phyloP scores from a whole-genome alignment of 2,797 vertebrate genomes.

The Picus viridis region DNA sequence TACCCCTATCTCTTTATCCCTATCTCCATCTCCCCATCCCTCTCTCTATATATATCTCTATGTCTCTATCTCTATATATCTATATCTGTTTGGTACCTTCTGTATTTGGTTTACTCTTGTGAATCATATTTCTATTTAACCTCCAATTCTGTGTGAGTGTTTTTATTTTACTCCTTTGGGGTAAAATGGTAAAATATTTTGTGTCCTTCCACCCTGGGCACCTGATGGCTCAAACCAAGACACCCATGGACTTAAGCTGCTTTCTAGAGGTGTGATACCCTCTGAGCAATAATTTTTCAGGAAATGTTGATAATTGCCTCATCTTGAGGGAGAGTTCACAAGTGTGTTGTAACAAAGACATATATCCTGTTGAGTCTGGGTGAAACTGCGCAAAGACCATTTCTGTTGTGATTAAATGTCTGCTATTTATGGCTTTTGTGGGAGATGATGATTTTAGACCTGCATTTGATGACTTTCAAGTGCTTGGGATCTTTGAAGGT shows the following conservation, averaged over 20 bases:
- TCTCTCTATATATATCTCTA: too few relatives aligned
- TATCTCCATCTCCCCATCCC: too few relatives aligned
- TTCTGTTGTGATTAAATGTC: background rate
- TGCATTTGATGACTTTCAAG: background rate
- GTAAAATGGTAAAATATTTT: too few relatives aligned
- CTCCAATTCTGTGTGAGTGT: too few relatives aligned
- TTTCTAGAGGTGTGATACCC: background rate
- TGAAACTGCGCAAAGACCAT: background rate
- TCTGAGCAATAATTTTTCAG: background rate
- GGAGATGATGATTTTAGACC: background rate
- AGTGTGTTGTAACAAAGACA: slow-evolving; percentile 1
- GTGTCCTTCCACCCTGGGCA: too few relatives aligned
- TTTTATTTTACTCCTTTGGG: too few relatives aligned
- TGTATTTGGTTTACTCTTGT: too few relatives aligned
- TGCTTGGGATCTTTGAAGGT: slow-evolving; percentile 8
- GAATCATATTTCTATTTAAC: too few relatives aligned
- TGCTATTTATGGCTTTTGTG: slow-evolving; percentile 17
- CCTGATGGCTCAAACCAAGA: too few relatives aligned
- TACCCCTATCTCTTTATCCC: too few relatives aligned
- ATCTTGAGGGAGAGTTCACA: background rate
- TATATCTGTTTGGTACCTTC: too few relatives aligned
- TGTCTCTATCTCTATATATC: too few relatives aligned
- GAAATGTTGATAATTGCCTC: background rate
- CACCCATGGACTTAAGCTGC: background rate
- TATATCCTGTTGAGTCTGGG: background rate